Evolutionary conservation across 2,797 vertebrate species (phyloP), one percentile per base, ranked within the genome.

Genomic region (Serranus cabrilla): DNA sequence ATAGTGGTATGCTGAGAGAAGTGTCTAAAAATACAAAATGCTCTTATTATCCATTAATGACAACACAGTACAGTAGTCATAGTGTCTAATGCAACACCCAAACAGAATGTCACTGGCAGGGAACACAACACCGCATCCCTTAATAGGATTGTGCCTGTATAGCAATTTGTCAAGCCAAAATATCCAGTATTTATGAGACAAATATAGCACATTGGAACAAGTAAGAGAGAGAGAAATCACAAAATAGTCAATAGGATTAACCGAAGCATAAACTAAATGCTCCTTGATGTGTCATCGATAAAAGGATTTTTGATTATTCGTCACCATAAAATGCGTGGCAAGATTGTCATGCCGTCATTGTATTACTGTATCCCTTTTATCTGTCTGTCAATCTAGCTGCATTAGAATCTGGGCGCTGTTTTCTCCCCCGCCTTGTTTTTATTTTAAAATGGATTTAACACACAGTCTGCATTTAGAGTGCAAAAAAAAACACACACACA

Each of bases 281-380:
- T 90, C 86, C 93, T 93, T 93, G 94, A 95, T 95, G 93, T 93
- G 82, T 92, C 93, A 91, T 93, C 84, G 94, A 95, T 95, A 95
- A 95, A 94, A 89, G 93, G 91, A 95, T 95, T 95, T 92, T 87
- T 93, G 91, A 95, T 94, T 93, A 93, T 95, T 94, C 89, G 84
- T 94, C 91, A 87, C 88, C 92, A 92, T 92, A 93, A 93, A 94
- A 92, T 77, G 90, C 87, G 81, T 80, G 89, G 89, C 84, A 50
- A 92, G 90, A 92, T 92, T 92, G 92, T 94, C 92, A 93, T 93
- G 93, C 77, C 60, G 87, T 91, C 87, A 90, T 93, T 93, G 90
- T 94, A 84, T 93, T 89, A 90, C 86, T 84, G 90, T 80, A 80
- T 91, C 83, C 81, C 56, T 86, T 94, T 91, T 94, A 95, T 95